These are phyloP conservation scores for Choristoneura rosaceana DNA, from an alignment of 2,888 invertebrate genomes.

Conservation along the genomic window DNA sequence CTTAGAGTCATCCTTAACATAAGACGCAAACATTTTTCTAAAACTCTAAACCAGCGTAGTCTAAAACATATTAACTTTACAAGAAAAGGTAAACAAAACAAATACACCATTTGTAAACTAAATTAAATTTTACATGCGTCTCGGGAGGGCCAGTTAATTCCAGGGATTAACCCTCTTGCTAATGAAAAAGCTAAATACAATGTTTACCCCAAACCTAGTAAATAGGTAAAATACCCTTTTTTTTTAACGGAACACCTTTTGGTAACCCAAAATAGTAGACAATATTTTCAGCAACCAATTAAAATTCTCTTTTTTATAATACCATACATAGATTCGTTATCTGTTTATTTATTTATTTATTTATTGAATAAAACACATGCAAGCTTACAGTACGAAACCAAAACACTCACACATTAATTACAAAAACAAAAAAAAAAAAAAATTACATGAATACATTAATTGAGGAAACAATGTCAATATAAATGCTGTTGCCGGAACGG, in stretches of 20 bases:
- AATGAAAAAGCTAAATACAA: slow-evolving; percentile 38
- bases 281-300: not conserved
- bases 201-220: slow-evolving; percentile 20
- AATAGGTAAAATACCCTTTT: not conserved
- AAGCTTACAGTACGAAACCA: too few relatives aligned
- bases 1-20: not conserved
- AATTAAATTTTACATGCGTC: slow-evolving; percentile 35
- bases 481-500: too few relatives aligned
- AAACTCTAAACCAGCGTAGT: not conserved
- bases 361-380: too few relatives aligned
- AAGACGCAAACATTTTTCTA: not conserved
- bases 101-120: slow-evolving; percentile 17
- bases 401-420: too few relatives aligned
- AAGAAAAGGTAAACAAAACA: slow-evolving; percentile 15
- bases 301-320: too few relatives aligned
- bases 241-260: not conserved
- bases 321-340: too few relatives aligned
- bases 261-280: not conserved
- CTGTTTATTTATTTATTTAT: too few relatives aligned
- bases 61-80: not conserved
- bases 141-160: slow-evolving; percentile 32
- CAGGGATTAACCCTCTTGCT: slow-evolving; percentile 33
- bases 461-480: too few relatives aligned
- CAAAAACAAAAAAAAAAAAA: too few relatives aligned
- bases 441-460: too few relatives aligned